Evolutionary conservation across 2,797 vertebrate genomes (phyloP).

Genomic region (Chloroceryle amazona): DNA sequence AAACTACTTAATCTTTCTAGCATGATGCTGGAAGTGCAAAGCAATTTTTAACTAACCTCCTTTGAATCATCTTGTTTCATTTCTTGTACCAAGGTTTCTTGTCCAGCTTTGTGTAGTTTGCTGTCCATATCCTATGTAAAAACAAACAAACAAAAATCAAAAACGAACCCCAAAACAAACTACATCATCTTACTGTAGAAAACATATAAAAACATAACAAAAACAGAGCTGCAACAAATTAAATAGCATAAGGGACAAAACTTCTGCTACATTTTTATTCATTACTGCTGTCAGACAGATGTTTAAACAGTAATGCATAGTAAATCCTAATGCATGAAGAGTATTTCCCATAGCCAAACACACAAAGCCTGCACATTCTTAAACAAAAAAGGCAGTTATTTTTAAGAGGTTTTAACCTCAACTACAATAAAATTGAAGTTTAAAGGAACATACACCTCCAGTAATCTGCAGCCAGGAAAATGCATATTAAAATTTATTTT

Average conservation of each 20-base stretch:
- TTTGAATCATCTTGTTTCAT: slow-evolving; percentile 84
- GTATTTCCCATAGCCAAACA: not conserved
- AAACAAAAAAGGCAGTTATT: not conserved
- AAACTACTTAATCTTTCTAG: not conserved
- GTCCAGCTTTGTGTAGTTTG: slow-evolving; percentile 53
- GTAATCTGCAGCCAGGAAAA: not conserved
- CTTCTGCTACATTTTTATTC: not conserved
- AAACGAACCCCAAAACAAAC: too few relatives aligned
- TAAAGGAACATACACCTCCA: not conserved
- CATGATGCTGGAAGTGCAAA: not conserved
- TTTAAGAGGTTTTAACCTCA: not conserved
- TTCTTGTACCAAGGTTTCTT: slow-evolving; percentile 74
- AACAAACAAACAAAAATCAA: not conserved
- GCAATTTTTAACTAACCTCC: slow-evolving; percentile 77
- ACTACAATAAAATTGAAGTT: not conserved
- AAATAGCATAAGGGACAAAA: not conserved
- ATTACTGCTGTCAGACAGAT: not conserved
- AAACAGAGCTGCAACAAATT: not conserved
- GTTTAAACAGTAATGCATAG: not conserved
- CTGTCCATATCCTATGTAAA: slow-evolving; percentile 71
- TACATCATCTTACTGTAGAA: too few relatives aligned
- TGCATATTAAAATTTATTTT: not conserved
- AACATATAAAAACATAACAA: not conserved
- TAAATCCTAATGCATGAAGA: not conserved
- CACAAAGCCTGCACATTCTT: not conserved